These are phyloP conservation scores for Otis tarda DNA, from an alignment of 2,113 vertebrate species.

Conservation along the genomic window DNA sequence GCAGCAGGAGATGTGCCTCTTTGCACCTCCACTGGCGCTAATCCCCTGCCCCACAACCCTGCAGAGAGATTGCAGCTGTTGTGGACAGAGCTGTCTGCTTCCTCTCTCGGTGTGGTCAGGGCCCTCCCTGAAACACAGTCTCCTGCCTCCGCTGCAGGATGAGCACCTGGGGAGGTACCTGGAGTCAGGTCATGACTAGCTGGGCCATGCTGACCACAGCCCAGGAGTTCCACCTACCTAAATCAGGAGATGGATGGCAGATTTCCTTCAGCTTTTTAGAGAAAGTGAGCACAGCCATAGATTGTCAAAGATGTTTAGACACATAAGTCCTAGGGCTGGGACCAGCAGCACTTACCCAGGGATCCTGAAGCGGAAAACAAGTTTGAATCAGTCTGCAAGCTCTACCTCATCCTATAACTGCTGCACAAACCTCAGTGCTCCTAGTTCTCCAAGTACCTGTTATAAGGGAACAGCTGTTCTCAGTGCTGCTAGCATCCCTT, in stretches of 20 bases:
- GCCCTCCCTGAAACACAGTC: neutral
- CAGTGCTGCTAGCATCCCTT: constrained; percentile 37
- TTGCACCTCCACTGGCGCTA: neutral
- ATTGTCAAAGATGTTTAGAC: neutral
- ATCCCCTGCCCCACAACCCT: neutral
- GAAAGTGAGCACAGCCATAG: neutral
- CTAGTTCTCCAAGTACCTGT: constrained; percentile 12
- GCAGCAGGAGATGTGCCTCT: neutral
- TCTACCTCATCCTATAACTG: neutral
- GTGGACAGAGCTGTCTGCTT: neutral
- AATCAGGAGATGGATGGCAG: neutral
- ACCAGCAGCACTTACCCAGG: neutral
- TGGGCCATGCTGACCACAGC: constrained; percentile 7
- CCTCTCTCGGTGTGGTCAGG: neutral
- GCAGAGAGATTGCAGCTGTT: neutral
- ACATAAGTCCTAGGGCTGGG: neutral
- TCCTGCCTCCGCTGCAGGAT: neutral
- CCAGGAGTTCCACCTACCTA: neutral
- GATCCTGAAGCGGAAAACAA: neutral
- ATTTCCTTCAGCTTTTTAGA: neutral
- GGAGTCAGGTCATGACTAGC: constrained; percentile 29
- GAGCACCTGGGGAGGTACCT: constrained; percentile 43
- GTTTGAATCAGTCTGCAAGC: neutral
- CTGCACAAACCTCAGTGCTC: neutral
- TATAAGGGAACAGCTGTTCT: constrained; percentile 45